Percentiles rank a stretch among this genome's conserved stretches.
phyloP scores from a whole-genome alignment of 1,140 invertebrate species.

The Drosophila funebris region DNA sequence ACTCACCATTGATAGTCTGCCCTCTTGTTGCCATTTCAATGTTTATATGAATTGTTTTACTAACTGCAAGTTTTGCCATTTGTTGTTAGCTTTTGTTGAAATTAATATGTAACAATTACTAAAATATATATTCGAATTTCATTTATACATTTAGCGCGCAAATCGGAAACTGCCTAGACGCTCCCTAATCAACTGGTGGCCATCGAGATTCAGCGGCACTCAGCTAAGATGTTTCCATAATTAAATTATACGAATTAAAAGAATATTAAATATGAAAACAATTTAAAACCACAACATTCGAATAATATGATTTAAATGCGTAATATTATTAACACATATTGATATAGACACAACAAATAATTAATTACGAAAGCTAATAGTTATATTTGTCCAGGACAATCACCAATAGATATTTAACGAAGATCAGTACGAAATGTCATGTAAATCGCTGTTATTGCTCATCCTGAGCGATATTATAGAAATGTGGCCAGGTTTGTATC shows the following conservation, averaged over 20 bases:
- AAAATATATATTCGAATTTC: slow-evolving; percentile 1
- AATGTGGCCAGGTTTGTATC: slow-evolving; percentile 79
- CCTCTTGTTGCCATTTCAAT: background rate
- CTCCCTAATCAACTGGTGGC: slow-evolving; percentile 25
- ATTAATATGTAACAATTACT: background rate
- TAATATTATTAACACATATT: background rate
- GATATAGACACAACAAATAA: background rate
- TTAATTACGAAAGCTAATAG: slow-evolving; percentile 13
- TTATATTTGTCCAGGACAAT: slow-evolving; percentile 21
- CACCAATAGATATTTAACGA: slow-evolving; percentile 5
- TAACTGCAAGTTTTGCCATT: slow-evolving; percentile 13
- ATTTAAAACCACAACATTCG: slow-evolving; percentile 14
- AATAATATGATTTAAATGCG: slow-evolving; percentile 1
- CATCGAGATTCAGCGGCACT: slow-evolving; percentile 11
- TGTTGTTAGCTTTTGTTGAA: background rate
- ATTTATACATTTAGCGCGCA: slow-evolving; percentile 44
- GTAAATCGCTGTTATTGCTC: slow-evolving; percentile 24
- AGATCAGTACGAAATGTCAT: slow-evolving; percentile 26
- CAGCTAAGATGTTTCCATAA: slow-evolving; percentile 55
- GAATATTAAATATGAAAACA: slow-evolving; percentile 43
- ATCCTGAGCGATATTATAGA: slow-evolving; percentile 69
- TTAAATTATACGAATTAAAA: slow-evolving; percentile 48
- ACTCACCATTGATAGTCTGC: too few species aligned
- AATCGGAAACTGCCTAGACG: slow-evolving; percentile 60
- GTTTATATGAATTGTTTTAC: background rate